Base-by-base conservation (phyloP, 2,888 invertebrate species). In the Lepidochrysops patricia region DNA sequence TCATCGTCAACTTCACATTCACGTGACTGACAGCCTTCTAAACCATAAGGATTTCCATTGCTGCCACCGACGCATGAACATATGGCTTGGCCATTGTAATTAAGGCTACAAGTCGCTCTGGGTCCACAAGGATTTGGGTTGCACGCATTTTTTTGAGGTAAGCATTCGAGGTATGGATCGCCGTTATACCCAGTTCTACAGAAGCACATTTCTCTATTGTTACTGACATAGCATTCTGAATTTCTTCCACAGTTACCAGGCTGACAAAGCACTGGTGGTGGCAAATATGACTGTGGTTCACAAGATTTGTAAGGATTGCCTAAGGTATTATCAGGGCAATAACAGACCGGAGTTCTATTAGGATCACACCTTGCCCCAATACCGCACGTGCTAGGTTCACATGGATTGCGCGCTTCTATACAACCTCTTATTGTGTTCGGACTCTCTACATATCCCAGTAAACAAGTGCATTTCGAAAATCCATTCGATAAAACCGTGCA, bases 381-480 rank as follows among this genome's bases (percentile, higher is more conserved):
- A 23, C 96, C 96, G 70, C 96, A 96, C 4, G 93, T 94, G 72
- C 94, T 96, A 1, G 95, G 95, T 71, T 95, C 94, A 71, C 97
- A 97, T 5, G 94, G 94, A 77, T 96, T 95, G 61, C 92, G 90
- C 63, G 93, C 92, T 76, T 95, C 94, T 4, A 95, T 87, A 70
- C 97, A 97, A 49, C 96, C 97, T 73, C 96, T 90, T 48, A 97
- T 93, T 0, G 97, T 97, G 72, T 97, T 96, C 0, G 96, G 96
- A 77, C 94, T 96, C 84, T 96, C 97, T 35, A 96, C 91, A 76
- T 92, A 96, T 15, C 96, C 96, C 52, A 93, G 91, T 61, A 95
- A 82, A 73, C 97, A 97, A 23, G 96, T 96, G 73, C 97, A 97
- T 83, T 96, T 96, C 0, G 96, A 93, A 75, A 95, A 94, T 58